Base-by-base conservation (phyloP, 2,797 vertebrate genomes). In the Xenops minutus region DNA sequence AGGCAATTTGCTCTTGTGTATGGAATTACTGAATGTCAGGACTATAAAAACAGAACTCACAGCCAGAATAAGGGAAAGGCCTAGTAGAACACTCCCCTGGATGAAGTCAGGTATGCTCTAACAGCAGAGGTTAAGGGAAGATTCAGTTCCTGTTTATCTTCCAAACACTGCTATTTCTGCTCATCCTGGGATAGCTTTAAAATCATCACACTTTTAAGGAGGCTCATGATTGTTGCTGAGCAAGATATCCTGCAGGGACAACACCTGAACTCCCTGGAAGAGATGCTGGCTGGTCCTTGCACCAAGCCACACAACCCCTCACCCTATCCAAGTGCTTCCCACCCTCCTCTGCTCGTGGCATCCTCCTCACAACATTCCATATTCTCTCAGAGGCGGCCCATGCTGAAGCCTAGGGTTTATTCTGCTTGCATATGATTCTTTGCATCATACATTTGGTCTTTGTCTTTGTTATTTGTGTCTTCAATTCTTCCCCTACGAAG, bases 401-500 rank as follows among this genome's bases (percentile, higher is more conserved):
- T 0, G 2, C 41, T 8, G 56, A 71, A 84, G 76, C 41, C 48
- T 4, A 20, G 21, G 54, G 26, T 48, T 68, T 52, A 37, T 61
- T 84, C 54, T 93, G 80, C 63, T 95, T 92, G 83, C 84, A 69
- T 69, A 41, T 1, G 26, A 46, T 61, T 92, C 67, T 75, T 49
- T 61, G 49, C 71, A 17, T 51, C 93, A 86, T 66, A 82, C 82
- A 75, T 94, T 74, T 93, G 93, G 48, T 26, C 48, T 49, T 43
- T 44, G 83, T 89, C 93, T 93, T 77, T 61, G 76, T 91, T 94
- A 88, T 95, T 95, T 93, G 78, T 84, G 59, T 58, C 89, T 94
- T 72, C 64, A 79, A 26, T 67, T 93, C 89, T 91, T 87, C 59
- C 83, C 84, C 63, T 73, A 63, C 54, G 43, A 77, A 95, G 62